phyloP scores from a whole-genome alignment of 1,140 invertebrate species.

The Coenobita brevimanus region DNA sequence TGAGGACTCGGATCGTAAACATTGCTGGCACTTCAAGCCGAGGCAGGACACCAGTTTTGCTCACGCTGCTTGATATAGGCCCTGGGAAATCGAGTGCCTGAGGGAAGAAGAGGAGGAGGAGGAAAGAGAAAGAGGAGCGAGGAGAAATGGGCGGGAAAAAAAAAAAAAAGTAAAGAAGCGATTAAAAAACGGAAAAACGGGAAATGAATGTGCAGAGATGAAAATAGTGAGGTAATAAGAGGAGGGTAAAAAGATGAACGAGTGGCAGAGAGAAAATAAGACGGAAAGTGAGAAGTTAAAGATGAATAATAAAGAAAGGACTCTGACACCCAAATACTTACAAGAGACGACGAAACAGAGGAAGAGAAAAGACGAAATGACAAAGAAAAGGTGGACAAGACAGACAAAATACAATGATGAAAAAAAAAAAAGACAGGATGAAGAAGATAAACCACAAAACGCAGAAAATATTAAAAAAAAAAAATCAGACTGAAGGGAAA shows the following conservation, averaged over 20 bases:
- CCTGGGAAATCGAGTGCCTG: too few relatives aligned
- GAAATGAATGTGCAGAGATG: too few relatives aligned
- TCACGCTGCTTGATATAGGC: too few relatives aligned
- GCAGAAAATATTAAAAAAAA: too few relatives aligned
- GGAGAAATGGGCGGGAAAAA: background rate
- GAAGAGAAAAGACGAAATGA: background rate
- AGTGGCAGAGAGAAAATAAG: background rate
- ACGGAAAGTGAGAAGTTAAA: background rate
- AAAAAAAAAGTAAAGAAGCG: background rate
- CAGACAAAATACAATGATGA: background rate
- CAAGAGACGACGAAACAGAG: background rate
- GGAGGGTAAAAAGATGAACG: background rate
- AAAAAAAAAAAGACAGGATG: too few relatives aligned
- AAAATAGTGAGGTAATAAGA: background rate
- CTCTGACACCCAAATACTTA: too few relatives aligned
- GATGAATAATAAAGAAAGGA: too few relatives aligned
- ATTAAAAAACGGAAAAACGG: background rate
- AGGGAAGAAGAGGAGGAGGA: background rate
- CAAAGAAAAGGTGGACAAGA: background rate
- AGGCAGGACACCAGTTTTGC: background rate
- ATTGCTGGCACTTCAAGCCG: background rate
- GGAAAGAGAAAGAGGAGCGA: background rate
- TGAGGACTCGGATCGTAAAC: too few relatives aligned
- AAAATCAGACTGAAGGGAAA: too few relatives aligned
- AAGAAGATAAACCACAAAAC: too few relatives aligned